phyloP scores from a whole-genome alignment of 1,140 invertebrate species.

The Drosophila hydei region DNA sequence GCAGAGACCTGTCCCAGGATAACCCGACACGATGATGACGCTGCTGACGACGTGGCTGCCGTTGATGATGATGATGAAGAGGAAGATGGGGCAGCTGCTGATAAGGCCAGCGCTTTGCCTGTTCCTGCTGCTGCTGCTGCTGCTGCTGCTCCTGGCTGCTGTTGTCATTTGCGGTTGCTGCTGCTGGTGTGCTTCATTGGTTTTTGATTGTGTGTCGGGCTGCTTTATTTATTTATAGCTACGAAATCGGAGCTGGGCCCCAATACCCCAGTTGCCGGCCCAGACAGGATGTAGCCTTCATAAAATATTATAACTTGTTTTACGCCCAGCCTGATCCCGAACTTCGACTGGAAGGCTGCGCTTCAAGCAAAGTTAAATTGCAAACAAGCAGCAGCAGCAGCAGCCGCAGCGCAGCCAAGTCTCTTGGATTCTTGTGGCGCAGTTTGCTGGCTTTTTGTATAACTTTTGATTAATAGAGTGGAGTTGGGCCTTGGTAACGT shows the following conservation, averaged over 20 bases:
- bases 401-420: conserved; percentile 18
- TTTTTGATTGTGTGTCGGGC: conserved; percentile 78
- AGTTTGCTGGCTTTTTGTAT: conserved; percentile 78
- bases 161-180: conserved; percentile 72
- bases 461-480: conserved; percentile 80
- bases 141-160: conserved; percentile 6
- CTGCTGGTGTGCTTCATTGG: conserved; percentile 72
- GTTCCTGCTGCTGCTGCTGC: neutral
- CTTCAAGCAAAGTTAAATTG: conserved; percentile 74
- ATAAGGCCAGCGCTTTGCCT: conserved; percentile 8
- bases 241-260: conserved; percentile 39
- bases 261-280: neutral
- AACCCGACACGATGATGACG: conserved; percentile 15
- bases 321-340: conserved; percentile 31
- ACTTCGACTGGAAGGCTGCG: conserved; percentile 40
- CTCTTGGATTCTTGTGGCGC: conserved; percentile 54
- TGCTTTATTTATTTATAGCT: conserved; percentile 79
- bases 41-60: conserved; percentile 12
- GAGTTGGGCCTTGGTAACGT: conserved; percentile 37
- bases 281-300: conserved; percentile 42
- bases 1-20: conserved; percentile 28
- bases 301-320: conserved; percentile 78
- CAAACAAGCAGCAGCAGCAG: conserved; percentile 59
- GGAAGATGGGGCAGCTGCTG: conserved; percentile 11
- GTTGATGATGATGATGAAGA: conserved; percentile 13